phyloP scores from a whole-genome alignment of 2,113 vertebrate species.

The Galbula dea region DNA sequence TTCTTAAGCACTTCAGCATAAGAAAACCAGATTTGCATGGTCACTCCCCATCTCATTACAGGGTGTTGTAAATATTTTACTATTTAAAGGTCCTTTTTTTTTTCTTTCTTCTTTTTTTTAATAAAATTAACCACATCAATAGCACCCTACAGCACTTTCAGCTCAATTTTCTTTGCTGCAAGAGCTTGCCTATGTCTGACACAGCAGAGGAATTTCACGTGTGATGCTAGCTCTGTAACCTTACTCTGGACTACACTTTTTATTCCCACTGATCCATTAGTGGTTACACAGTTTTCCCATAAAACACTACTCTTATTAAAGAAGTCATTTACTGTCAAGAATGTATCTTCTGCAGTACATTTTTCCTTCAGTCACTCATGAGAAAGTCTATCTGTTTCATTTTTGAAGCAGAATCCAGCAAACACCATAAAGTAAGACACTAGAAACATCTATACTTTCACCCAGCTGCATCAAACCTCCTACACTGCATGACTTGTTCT shows the following conservation, averaged over 20 bases:
- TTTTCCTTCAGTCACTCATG: not conserved
- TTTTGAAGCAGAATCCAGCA: not conserved
- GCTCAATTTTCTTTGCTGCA: not conserved
- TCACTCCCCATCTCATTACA: not conserved
- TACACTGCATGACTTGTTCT: not conserved
- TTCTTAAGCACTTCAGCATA: not conserved
- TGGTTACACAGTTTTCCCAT: not conserved
- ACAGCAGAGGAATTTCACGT: not conserved
- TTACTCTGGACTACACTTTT: not conserved
- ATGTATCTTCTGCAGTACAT: not conserved
- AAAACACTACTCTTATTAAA: not conserved
- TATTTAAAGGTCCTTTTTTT: not conserved
- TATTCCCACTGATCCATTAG: not conserved
- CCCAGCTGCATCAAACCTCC: not conserved
- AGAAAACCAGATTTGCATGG: not conserved
- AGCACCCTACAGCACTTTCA: not conserved
- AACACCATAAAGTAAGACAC: not conserved
- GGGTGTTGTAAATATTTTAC: not conserved
- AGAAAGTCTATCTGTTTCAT: not conserved
- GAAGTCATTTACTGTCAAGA: not conserved
- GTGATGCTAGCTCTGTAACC: not conserved
- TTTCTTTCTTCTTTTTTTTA: not conserved
- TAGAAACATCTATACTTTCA: not conserved
- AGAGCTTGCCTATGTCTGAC: not conserved
- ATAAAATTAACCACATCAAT: not conserved